phyloP scores from a whole-genome alignment of 2,113 vertebrate species.

The Columba janthina region DNA sequence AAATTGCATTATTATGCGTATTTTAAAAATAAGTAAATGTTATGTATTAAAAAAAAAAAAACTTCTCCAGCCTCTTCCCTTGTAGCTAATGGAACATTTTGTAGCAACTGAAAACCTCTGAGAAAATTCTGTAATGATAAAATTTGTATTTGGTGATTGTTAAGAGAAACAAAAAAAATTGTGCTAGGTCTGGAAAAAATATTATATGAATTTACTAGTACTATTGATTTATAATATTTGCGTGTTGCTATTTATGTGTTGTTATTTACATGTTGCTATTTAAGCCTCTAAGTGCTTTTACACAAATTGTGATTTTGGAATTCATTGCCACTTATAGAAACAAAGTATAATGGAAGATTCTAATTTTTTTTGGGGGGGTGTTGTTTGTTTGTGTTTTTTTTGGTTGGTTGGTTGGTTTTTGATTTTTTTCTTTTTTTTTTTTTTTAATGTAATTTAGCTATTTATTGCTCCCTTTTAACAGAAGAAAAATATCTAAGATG shows the following conservation, averaged over 20 bases:
- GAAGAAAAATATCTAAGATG: background rate
- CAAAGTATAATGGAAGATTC: background rate
- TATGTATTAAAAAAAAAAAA: background rate
- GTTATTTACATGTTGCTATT: background rate
- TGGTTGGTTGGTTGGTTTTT: no score
- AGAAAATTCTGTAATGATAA: background rate
- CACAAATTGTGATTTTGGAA: background rate
- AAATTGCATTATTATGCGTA: background rate
- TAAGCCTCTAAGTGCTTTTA: background rate
- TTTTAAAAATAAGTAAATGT: background rate
- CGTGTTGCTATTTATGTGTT: background rate
- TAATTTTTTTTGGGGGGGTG: background rate
- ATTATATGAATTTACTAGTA: background rate
- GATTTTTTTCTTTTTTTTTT: no score
- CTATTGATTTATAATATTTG: background rate
- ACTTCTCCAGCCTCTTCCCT: background rate
- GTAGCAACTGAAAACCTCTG: background rate
- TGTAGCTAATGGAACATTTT: background rate
- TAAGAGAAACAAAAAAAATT: background rate
- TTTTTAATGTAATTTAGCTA: background rate
- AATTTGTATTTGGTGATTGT: fast-evolving
- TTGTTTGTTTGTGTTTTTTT: no score
- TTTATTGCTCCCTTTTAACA: background rate
- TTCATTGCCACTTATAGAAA: background rate
- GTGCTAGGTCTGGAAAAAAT: background rate